Conservation (phyloP, 2,113 vertebrate genomes). For the Acrocephalus arundinaceus region DNA sequence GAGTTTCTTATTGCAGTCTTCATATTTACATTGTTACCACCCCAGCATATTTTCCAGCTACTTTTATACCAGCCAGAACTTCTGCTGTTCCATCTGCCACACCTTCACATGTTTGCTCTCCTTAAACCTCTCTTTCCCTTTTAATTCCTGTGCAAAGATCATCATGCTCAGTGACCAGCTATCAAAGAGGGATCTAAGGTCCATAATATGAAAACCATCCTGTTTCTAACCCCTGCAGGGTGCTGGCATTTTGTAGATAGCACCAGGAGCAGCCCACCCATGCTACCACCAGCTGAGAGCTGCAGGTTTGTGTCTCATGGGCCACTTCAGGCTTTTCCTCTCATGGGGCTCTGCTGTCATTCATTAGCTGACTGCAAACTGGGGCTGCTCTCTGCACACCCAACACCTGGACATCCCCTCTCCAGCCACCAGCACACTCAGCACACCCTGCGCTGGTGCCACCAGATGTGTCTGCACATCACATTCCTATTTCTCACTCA, state of each 20-base stretch:
- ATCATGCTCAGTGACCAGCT: not conserved
- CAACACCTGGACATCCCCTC: accelerated
- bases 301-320: not conserved
- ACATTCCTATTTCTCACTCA: not conserved
- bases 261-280: not conserved
- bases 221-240: not conserved
- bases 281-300: not conserved
- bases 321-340: not conserved
- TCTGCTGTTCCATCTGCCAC: not conserved
- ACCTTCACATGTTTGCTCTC: not conserved
- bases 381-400: not conserved
- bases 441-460: not conserved
- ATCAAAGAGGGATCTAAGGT: not conserved
- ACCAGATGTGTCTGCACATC: not conserved
- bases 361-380: not conserved
- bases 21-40: not conserved
- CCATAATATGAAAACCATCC: not conserved
- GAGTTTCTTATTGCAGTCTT: not conserved
- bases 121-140: not conserved
- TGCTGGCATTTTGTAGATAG: not conserved
- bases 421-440: not conserved
- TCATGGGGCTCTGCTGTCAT: not conserved
- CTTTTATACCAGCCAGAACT: not conserved
- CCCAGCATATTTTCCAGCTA: not conserved
- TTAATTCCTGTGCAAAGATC: not conserved